Evolutionary conservation across 2,113 vertebrate species (phyloP).

Genomic region (Trinectes maculatus): DNA sequence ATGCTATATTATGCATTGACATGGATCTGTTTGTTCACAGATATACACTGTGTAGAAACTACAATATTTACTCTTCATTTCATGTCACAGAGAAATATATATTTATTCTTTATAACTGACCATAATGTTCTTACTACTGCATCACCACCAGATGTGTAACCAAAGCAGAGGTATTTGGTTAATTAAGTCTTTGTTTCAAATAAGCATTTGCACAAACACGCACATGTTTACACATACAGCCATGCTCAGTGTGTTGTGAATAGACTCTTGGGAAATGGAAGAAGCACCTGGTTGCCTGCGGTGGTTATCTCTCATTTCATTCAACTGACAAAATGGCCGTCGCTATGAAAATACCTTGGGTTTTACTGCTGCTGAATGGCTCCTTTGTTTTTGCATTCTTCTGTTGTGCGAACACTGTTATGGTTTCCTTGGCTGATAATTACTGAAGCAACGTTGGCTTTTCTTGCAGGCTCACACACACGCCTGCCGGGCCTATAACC

Average conservation of each 20-base stretch:
- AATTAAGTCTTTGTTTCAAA: constrained; percentile 56
- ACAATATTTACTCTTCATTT: neutral
- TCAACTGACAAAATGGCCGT: constrained; percentile 71
- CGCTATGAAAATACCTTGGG: constrained; percentile 75
- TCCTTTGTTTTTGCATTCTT: constrained; percentile 80
- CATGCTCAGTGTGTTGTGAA: constrained; percentile 23
- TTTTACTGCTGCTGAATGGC: constrained; percentile 72
- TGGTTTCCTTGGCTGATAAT: constrained; percentile 79
- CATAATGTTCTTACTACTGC: constrained; percentile 11
- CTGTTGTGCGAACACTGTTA: constrained; percentile 75
- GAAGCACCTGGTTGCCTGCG: constrained; percentile 76
- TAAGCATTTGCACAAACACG: neutral
- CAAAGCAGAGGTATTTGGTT: constrained; percentile 58
- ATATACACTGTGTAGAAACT: neutral
- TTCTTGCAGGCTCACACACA: constrained; percentile 48
- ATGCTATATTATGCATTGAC: neutral
- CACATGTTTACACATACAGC: neutral
- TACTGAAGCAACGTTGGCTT: constrained; percentile 61
- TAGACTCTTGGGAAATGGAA: constrained; percentile 46
- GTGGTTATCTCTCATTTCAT: constrained; percentile 76
- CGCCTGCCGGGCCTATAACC: constrained; percentile 59
- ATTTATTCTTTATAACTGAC: neutral
- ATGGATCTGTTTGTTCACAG: neutral
- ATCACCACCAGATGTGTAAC: constrained; percentile 59
- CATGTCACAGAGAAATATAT: neutral